Base-by-base conservation (phyloP, 2,113 vertebrate species). In the Dasyprocta punctata region DNA sequence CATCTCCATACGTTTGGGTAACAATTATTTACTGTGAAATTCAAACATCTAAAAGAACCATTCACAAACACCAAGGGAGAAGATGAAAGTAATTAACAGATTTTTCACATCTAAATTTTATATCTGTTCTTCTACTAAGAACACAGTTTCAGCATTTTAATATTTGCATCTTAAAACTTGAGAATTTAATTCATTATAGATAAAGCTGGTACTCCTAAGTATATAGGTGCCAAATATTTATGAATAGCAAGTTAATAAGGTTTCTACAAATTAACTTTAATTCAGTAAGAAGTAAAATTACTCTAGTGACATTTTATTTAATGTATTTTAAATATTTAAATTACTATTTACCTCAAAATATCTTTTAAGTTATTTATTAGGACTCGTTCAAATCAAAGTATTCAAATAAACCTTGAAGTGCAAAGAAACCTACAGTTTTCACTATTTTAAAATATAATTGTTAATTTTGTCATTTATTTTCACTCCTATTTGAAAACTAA, bases 401-500 rank as follows among this genome's bases (percentile, higher is more conserved):
- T 5, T 52, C 2, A 85, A 86, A 36, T 86, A 8, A 41, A 67
- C 4, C 0, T 89, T 67, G 11, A 94, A 93, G 26, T 30, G 0
- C 71, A 90, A 92, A 84, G 5, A 58, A 52, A 73, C 6, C 17
- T 38, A 36, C 92, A 11, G 2, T 96, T 96, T 96, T 89, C 3
- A 73, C 4, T 24, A 87, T 97, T 26, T 97, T 22, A 97, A 86
- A 3, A 95, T 3, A 69, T 20, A 12, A 65, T 96, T 89, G 3
- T 58, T 88, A 33, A 16, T 88, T 85, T 4, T 12, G 83, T 90
- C 36, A 95, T 16, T 54, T 24, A 26, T 84, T 97, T 28, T 60
- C 81, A 82, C 56, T 95, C 1, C 17, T 95, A 73, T 96, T 98
- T 96, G 9, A 95, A 94, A 92, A 41, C 1, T 90, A 89, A 97